A percentile compares a stretch with the other conserved stretches of the same genome.
Conservation (phyloP, 2,797 vertebrate species). For the Premnoplex brunnescens region DNA sequence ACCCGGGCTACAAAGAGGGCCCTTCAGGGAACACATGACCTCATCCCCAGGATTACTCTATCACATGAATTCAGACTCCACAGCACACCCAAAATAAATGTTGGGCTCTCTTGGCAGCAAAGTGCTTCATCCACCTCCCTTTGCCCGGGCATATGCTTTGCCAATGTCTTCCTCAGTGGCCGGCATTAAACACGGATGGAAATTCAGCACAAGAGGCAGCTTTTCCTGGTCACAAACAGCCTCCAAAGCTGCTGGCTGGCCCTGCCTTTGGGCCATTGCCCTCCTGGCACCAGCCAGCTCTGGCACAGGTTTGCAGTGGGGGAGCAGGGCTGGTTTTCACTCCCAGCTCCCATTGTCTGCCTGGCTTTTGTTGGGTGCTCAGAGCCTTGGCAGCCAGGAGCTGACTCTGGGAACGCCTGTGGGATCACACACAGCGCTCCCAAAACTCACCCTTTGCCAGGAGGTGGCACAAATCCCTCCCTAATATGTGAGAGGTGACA, state of each 20-base stretch:
- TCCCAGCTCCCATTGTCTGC: constrained; percentile 8
- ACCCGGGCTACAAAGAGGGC: constrained; percentile 23
- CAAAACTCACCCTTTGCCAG: neutral
- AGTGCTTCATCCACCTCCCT: neutral
- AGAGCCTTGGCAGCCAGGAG: neutral
- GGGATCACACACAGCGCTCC: neutral
- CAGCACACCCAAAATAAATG: constrained; percentile 8
- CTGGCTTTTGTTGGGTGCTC: neutral
- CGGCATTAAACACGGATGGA: neutral
- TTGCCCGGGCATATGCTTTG: neutral
- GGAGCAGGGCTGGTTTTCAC: neutral
- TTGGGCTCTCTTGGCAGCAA: neutral
- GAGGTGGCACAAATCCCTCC: neutral
- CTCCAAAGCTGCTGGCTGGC: constrained; percentile 8
- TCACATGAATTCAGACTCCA: constrained; percentile 46
- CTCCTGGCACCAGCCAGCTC: neutral
- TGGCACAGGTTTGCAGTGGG: neutral
- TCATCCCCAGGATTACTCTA: constrained; percentile 51
- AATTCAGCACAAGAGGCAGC: neutral
- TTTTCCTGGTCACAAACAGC: neutral
- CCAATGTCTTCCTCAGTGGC: neutral
- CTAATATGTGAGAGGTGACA: neutral
- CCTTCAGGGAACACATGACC: constrained; percentile 60
- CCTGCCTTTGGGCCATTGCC: neutral
- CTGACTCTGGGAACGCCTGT: neutral